phyloP scores from a whole-genome alignment of 1,140 invertebrate species.

The Caenorhabditis remanei region DNA sequence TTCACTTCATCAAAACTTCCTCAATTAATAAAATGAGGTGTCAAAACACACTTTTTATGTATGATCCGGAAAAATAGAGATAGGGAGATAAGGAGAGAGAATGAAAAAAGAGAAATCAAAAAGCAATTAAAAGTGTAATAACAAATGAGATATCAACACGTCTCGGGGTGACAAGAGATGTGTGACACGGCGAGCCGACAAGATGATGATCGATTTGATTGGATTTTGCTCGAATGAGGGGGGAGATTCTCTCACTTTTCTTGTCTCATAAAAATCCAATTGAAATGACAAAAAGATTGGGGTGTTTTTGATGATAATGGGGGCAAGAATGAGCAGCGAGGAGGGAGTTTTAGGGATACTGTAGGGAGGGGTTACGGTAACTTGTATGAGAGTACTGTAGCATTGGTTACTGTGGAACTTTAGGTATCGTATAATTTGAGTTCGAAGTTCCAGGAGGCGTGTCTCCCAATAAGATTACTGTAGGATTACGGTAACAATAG shows the following conservation, averaged over 20 bases:
- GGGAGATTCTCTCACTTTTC: background rate
- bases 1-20: background rate
- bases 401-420: no score
- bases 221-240: background rate
- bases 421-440: no score
- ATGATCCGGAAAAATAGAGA: background rate
- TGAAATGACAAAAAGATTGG: background rate
- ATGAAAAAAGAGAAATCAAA: background rate
- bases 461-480: no score
- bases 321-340: background rate
- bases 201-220: conserved; percentile 55
- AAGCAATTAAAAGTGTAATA: conserved; percentile 52
- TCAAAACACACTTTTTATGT: conserved; percentile 12
- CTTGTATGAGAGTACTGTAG: no score
- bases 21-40: conserved; percentile 6
- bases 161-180: background rate
- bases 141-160: conserved; percentile 40
- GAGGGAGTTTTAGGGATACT: no score
- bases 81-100: background rate
- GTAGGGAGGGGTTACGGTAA: no score
- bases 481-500: no score
- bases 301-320: background rate
- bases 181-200: conserved; percentile 4
- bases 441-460: no score
- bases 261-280: conserved; percentile 26